Conservation (phyloP, 2,797 vertebrate genomes). For the Brotogeris chrysoptera region DNA sequence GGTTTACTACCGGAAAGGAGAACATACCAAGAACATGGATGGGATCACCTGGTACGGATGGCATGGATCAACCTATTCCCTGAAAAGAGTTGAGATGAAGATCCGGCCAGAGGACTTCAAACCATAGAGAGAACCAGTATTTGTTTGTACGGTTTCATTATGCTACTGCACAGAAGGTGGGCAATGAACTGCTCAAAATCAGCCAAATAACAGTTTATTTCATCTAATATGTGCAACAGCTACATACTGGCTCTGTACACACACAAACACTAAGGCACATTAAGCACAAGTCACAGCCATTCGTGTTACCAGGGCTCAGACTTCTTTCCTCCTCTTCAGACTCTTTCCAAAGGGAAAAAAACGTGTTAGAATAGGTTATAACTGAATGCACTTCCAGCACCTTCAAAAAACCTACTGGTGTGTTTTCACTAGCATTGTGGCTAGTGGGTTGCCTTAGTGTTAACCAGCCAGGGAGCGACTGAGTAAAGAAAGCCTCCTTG, state of each 20-base stretch:
- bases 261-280: background rate
- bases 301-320: background rate
- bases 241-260: background rate
- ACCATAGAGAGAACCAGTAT: slow-evolving; percentile 66
- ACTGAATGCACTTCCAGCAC: background rate
- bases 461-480: background rate
- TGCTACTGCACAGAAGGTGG: background rate
- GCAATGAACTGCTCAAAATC: background rate
- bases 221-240: background rate
- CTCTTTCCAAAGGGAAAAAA: slow-evolving; percentile 18
- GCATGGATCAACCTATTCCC: slow-evolving; percentile 93
- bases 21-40: slow-evolving; percentile 86
- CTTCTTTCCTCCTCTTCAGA: background rate
- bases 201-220: background rate
- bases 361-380: background rate
- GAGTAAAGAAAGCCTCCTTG: background rate
- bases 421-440: background rate
- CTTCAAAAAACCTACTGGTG: background rate
- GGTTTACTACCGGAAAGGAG: slow-evolving; percentile 87
- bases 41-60: slow-evolving; percentile 98
- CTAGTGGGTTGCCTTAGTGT: background rate
- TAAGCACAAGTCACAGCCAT: background rate
- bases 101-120: slow-evolving; percentile 89
- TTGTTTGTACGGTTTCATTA: background rate
- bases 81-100: slow-evolving; percentile 96